Percentiles rank a stretch among this genome's conserved stretches.
Evolutionary conservation across 2,797 vertebrate genomes (phyloP).

Genomic region (Urophycis tenuis): DNA sequence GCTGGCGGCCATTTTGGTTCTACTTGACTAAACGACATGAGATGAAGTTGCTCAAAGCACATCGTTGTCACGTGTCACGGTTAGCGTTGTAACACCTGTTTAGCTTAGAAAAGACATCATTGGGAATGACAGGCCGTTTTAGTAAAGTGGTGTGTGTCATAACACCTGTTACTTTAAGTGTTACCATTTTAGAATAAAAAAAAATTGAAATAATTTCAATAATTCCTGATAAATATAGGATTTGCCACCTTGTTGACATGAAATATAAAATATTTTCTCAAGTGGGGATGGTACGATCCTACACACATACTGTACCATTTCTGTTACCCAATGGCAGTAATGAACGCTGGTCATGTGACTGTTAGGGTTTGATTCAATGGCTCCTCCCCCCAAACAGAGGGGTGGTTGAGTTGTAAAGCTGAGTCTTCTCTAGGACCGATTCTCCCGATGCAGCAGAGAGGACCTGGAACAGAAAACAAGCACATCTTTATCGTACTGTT

Average conservation of each 20-base stretch:
- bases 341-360: not conserved
- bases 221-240: not conserved
- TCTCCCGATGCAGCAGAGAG: slow-evolving; percentile 73
- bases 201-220: not conserved
- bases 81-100: not conserved
- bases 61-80: not conserved
- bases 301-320: not conserved
- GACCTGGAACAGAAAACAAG: slow-evolving; percentile 67
- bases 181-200: not conserved
- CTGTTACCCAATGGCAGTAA: not conserved
- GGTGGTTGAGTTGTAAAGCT: slow-evolving; percentile 16
- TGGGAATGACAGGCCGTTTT: not conserved
- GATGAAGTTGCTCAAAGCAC: not conserved
- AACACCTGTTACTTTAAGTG: not conserved
- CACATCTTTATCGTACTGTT: not conserved
- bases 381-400: not conserved
- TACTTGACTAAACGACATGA: not conserved
- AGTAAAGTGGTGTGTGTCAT: not conserved
- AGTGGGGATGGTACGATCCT: not conserved
- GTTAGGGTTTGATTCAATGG: not conserved
- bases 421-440: slow-evolving; percentile 48
- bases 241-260: not conserved
- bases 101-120: not conserved
- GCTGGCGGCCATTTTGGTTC: not conserved
- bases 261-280: not conserved